A percentile compares a stretch with the other conserved stretches of the same genome.
Evolutionary conservation across 2,888 invertebrate species (phyloP).

Genomic region (Trypoxylon attenuatum): DNA sequence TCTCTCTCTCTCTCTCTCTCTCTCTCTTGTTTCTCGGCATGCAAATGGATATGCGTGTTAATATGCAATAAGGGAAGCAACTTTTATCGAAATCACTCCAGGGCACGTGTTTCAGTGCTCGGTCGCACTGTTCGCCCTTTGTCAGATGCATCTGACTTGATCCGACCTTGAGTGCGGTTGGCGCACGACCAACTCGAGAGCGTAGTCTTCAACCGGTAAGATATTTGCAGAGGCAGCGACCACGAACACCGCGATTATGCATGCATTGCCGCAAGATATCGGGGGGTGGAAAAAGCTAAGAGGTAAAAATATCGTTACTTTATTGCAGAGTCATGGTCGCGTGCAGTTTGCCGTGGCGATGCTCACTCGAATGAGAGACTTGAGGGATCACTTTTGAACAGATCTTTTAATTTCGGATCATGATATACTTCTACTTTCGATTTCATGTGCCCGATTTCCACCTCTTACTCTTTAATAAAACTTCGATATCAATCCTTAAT

Average conservation of each 20-base stretch:
- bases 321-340: constrained; percentile 13
- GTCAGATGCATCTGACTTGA: not conserved
- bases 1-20: no score
- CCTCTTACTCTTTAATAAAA: no score
- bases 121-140: not conserved
- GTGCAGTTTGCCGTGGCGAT: constrained; percentile 19
- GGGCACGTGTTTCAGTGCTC: no score
- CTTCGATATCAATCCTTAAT: no score
- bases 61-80: no score
- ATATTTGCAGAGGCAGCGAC: constrained; percentile 20
- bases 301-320: constrained; percentile 22
- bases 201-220: constrained; percentile 24
- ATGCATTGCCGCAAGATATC: constrained; percentile 19
- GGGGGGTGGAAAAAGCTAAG: not conserved
- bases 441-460: no score
- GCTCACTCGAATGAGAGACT: not conserved
- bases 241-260: constrained; percentile 19
- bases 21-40: no score
- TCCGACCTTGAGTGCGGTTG: constrained; percentile 3
- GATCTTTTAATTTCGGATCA: no score
- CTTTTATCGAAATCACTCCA: no score
- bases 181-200: constrained; percentile 13
- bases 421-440: no score
- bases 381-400: no score
- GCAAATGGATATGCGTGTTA: no score